These are phyloP conservation scores for Scaptomyza parva DNA, from an alignment of 2,888 invertebrate genomes.

Conservation along the genomic window DNA sequence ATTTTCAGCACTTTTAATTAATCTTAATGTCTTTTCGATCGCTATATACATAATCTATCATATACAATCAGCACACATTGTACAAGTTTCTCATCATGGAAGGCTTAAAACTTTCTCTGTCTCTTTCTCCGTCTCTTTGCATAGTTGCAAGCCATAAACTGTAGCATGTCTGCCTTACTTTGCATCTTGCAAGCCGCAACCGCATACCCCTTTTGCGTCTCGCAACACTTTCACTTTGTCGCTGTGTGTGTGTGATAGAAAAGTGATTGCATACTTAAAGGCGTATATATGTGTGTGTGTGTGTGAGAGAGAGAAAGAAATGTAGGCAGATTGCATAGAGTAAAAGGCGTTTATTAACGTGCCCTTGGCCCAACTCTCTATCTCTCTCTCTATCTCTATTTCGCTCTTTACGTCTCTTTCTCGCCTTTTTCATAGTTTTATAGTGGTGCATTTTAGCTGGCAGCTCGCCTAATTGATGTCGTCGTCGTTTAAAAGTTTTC, in stretches of 20 bases:
- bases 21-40: neutral
- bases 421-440: slow-evolving; percentile 24
- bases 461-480: slow-evolving; percentile 70
- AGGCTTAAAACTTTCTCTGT: neutral
- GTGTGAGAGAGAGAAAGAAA: neutral
- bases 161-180: neutral
- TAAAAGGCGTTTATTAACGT: slow-evolving; percentile 25
- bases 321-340: no score
- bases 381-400: neutral
- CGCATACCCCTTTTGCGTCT: neutral
- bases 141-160: neutral
- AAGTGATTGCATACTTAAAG: slow-evolving; percentile 37
- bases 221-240: slow-evolving; percentile 3
- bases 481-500: slow-evolving; percentile 43
- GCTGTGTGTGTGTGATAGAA: neutral
- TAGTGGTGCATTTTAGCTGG: slow-evolving; percentile 46
- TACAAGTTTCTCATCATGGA: neutral
- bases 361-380: slow-evolving; percentile 49
- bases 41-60: neutral
- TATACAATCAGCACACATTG: neutral
- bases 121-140: neutral
- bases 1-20: neutral
- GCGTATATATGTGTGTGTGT: slow-evolving; percentile 6
- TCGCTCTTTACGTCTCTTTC: neutral
- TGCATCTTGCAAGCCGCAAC: slow-evolving; percentile 12